Evolutionary conservation across 1,140 invertebrate species (phyloP).

Genomic region (Rhysida immarginata): DNA sequence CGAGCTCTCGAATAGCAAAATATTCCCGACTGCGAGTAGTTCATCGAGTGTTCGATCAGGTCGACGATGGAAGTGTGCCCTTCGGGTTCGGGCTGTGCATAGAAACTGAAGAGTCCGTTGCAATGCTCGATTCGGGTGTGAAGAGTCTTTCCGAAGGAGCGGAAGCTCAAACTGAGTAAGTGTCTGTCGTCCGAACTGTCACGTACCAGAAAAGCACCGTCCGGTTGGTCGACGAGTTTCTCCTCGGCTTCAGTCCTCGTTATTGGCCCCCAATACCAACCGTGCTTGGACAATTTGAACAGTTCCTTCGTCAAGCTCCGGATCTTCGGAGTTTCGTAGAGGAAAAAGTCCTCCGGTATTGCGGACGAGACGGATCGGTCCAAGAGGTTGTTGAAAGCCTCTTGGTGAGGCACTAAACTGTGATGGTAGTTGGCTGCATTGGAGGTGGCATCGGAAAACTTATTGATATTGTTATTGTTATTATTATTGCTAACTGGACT

Average conservation of each 20-base stretch:
- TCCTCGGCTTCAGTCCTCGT: constrained; percentile 43
- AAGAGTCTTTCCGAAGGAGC: constrained; percentile 52
- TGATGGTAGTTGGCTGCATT: too few relatives aligned
- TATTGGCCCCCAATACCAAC: constrained; percentile 51
- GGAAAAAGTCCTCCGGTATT: too few relatives aligned
- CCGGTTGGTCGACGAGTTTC: constrained; percentile 47
- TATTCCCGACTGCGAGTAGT: constrained; percentile 47
- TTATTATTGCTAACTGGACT: too few relatives aligned
- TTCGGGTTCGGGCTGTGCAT: constrained; percentile 44
- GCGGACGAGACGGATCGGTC: too few relatives aligned
- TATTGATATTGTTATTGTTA: too few relatives aligned
- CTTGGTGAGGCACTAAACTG: too few relatives aligned
- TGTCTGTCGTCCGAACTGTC: constrained; percentile 56
- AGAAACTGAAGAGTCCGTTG: constrained; percentile 47
- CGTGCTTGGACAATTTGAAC: constrained; percentile 40
- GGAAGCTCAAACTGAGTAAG: constrained; percentile 52
- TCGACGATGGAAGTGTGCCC: constrained; percentile 49
- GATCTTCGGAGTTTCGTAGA: background rate
- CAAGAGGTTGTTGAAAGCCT: too few relatives aligned
- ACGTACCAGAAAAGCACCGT: constrained; percentile 59
- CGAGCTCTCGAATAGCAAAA: constrained; percentile 53
- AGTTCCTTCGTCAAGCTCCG: constrained; percentile 36
- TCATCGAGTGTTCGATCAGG: constrained; percentile 52
- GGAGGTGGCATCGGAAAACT: too few relatives aligned
- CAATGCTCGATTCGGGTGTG: constrained; percentile 53